Conservation (phyloP, 2,113 vertebrate species). For the Phyllopteryx taeniolatus region DNA sequence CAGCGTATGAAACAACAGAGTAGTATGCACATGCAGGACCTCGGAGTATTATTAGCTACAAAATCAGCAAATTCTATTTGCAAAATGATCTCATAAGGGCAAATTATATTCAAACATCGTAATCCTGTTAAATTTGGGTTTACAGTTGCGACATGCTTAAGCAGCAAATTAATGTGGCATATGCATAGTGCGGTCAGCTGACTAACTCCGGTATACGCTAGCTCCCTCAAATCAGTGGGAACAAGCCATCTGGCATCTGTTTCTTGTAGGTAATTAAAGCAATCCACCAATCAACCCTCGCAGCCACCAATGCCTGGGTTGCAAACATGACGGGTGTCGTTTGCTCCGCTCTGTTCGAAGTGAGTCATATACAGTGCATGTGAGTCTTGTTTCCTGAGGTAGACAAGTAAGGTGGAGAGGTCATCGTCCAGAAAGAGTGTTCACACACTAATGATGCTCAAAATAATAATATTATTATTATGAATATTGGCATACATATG, state of each 20-base stretch:
- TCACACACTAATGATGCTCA: no score
- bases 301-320: constrained; percentile 19
- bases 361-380: background rate
- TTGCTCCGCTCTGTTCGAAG: constrained; percentile 4
- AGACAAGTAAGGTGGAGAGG: background rate
- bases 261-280: constrained; percentile 45
- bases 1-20: no score
- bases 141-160: background rate
- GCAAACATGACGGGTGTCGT: constrained; percentile 14
- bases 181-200: background rate
- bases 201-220: background rate
- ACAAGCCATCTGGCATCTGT: constrained; percentile 38
- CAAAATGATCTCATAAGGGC: background rate
- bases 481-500: no score
- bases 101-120: background rate
- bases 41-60: background rate
- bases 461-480: no score
- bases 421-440: background rate
- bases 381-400: background rate
- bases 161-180: background rate
- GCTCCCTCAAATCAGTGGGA: constrained; percentile 30
- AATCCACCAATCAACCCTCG: constrained; percentile 22
- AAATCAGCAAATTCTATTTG: background rate
- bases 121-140: background rate
- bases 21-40: background rate